Evolutionary conservation across 1,140 invertebrate species (phyloP).

Genomic region (Euwallacea fornicatus): DNA sequence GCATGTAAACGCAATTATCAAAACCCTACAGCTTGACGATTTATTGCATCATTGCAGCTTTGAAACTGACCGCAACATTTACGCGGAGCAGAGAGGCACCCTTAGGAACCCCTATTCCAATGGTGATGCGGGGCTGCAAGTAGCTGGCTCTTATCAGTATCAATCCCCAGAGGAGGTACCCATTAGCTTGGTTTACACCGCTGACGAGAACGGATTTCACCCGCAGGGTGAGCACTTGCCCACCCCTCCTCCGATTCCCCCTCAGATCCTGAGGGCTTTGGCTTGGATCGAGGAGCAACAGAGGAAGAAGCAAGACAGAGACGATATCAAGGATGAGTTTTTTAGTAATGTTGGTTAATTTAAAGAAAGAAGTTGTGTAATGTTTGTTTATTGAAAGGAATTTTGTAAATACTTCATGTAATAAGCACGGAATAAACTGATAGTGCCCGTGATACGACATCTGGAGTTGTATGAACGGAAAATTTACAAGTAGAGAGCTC

Average conservation of each 20-base stretch:
- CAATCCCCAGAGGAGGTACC: conserved; percentile 78
- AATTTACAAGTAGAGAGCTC: too few species aligned
- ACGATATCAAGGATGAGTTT: conserved; percentile 14
- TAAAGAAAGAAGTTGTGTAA: too few species aligned
- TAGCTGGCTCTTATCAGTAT: conserved; percentile 73
- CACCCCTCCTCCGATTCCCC: conserved; percentile 73
- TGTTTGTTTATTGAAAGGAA: too few species aligned
- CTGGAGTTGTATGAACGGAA: too few species aligned
- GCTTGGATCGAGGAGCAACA: conserved; percentile 58
- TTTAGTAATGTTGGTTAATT: conserved; percentile 7
- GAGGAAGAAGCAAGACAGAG: conserved; percentile 1
- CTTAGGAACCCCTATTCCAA: conserved; percentile 52
- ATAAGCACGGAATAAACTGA: too few species aligned
- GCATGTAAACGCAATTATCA: not conserved
- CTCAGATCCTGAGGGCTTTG: conserved; percentile 72
- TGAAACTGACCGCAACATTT: conserved; percentile 72
- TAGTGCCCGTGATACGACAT: too few species aligned
- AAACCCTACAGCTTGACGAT: not conserved
- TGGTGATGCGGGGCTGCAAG: conserved; percentile 57
- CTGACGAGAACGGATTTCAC: conserved; percentile 76
- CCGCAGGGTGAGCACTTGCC: conserved; percentile 72
- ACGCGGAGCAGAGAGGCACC: conserved; percentile 62
- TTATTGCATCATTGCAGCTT: conserved; percentile 54
- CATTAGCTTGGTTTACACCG: conserved; percentile 73
- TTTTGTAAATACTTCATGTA: too few species aligned